phyloP scores from a whole-genome alignment of 2,113 vertebrate genomes.

The Microcebus murinus region DNA sequence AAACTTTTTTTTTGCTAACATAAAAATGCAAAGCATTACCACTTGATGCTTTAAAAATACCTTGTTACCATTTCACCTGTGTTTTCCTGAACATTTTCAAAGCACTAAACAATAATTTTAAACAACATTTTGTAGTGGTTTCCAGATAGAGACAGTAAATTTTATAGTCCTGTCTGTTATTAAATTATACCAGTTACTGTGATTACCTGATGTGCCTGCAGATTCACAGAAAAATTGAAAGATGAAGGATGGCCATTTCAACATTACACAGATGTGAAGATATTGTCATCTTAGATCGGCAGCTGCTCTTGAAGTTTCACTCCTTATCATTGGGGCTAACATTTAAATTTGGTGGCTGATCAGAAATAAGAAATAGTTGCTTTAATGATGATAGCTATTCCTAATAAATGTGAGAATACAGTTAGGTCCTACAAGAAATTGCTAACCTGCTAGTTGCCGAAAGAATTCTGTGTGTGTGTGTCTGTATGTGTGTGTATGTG shows the following conservation, averaged over 20 bases:
- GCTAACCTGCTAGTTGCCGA: neutral
- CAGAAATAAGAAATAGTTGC: constrained; percentile 47
- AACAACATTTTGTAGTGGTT: constrained; percentile 32
- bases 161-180: constrained; percentile 32
- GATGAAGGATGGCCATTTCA: neutral
- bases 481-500: neutral
- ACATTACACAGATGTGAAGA: neutral
- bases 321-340: constrained; percentile 43
- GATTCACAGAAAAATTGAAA: constrained; percentile 22
- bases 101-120: constrained; percentile 26
- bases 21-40: neutral
- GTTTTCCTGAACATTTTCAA: constrained; percentile 32
- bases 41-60: constrained; percentile 7
- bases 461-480: neutral
- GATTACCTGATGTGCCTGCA: constrained; percentile 3
- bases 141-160: constrained; percentile 30
- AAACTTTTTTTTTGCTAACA: neutral
- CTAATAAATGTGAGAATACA: constrained; percentile 22
- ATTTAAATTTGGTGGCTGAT: constrained; percentile 52
- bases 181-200: constrained; percentile 47
- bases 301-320: constrained; percentile 47
- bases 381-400: neutral
- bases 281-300: neutral
- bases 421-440: neutral
- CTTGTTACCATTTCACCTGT: neutral